Percentiles rank a stretch among this genome's conserved stretches.
Evolutionary conservation across 2,113 vertebrate species (phyloP).

Genomic region (Gymnarchus niloticus): DNA sequence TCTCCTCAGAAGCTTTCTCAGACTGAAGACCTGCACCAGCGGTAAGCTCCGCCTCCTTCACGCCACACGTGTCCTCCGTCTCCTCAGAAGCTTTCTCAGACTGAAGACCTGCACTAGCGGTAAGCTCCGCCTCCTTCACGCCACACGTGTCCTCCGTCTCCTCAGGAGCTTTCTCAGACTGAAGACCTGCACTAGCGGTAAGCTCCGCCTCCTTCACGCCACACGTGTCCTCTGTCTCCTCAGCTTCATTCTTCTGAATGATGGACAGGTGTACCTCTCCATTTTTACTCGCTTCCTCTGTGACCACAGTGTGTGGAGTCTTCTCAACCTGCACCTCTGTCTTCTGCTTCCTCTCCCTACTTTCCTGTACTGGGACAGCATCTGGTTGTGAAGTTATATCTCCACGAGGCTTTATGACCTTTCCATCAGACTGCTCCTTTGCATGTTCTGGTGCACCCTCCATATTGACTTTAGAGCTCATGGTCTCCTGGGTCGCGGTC

Average conservation of each 20-base stretch:
- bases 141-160: too few species aligned
- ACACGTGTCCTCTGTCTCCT: conserved; percentile 17
- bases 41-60: background rate
- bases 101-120: too few species aligned
- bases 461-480: background rate
- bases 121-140: too few species aligned
- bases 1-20: background rate
- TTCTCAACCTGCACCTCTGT: conserved; percentile 33
- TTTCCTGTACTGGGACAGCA: background rate
- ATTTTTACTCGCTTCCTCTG: conserved; percentile 42
- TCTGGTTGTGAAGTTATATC: background rate
- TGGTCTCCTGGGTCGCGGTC: background rate
- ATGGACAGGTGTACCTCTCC: conserved; percentile 36
- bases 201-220: background rate
- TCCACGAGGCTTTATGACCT: conserved; percentile 17
- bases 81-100: too few species aligned
- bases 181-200: background rate
- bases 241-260: background rate
- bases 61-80: background rate
- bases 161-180: too few species aligned
- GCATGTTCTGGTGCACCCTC: background rate
- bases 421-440: background rate
- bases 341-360: background rate
- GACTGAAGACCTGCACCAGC: too few species aligned
- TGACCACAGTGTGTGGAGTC: conserved; percentile 36